Evolutionary conservation across 2,113 vertebrate genomes (phyloP).

Genomic region (Desmodus rotundus): DNA sequence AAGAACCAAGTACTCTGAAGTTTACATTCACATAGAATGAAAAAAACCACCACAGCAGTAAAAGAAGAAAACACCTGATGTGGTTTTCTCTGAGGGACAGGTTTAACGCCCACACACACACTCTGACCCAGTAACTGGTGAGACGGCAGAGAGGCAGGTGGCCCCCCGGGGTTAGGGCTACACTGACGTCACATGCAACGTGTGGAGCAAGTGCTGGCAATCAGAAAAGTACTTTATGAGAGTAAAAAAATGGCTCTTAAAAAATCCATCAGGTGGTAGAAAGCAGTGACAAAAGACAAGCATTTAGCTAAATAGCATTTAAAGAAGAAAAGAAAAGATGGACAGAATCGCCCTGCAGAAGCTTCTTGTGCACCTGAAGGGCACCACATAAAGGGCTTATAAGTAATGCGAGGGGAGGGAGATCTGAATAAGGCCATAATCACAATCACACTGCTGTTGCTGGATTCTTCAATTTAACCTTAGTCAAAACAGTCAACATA

Average conservation of each 20-base stretch:
- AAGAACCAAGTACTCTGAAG: constrained; percentile 35
- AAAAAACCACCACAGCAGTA: neutral
- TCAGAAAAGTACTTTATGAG: constrained; percentile 18
- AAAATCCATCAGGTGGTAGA: neutral
- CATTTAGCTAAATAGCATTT: neutral
- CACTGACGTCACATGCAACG: neutral
- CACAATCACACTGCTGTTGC: neutral
- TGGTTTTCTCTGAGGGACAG: constrained; percentile 30
- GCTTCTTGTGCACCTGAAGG: neutral
- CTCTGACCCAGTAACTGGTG: neutral
- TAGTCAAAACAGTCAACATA: neutral
- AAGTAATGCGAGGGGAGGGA: neutral
- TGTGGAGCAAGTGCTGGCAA: constrained; percentile 1
- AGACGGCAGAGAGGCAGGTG: neutral
- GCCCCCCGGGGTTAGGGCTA: neutral
- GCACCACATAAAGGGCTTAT: neutral
- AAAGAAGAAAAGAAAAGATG: neutral
- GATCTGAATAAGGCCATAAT: neutral
- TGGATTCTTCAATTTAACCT: neutral
- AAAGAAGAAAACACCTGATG: constrained; percentile 16
- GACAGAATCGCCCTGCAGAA: neutral
- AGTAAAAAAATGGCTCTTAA: constrained; percentile 37
- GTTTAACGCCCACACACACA: neutral
- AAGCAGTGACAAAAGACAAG: constrained; percentile 24
- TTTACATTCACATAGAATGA: constrained; percentile 19